phyloP scores from a whole-genome alignment of 2,888 invertebrate genomes.

The Drosophila barbarae region DNA sequence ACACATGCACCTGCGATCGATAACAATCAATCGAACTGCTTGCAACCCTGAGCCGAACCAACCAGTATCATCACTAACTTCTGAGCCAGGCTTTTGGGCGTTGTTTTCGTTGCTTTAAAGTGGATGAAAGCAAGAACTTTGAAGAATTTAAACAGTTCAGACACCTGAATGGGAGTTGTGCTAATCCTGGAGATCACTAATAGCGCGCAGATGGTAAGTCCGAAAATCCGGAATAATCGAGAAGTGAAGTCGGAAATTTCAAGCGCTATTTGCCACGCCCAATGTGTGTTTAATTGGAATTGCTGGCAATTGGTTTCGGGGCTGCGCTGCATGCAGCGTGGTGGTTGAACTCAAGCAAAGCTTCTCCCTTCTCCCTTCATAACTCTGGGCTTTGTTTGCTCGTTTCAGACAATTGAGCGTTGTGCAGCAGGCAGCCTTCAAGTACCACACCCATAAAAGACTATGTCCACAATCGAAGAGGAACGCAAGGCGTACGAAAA shows the following conservation, averaged over 20 bases:
- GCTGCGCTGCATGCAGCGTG: slow-evolving; percentile 16
- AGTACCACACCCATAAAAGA: slow-evolving; percentile 50
- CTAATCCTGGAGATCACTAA: slow-evolving; percentile 14
- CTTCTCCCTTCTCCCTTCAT: slow-evolving; percentile 31
- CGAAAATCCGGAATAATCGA: neutral
- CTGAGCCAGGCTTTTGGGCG: slow-evolving; percentile 69
- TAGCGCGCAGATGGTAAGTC: slow-evolving; percentile 60
- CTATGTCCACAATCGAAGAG: slow-evolving; percentile 84
- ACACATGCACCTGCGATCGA: slow-evolving; percentile 8
- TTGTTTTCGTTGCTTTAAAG: slow-evolving; percentile 53
- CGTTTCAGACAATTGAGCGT: slow-evolving; percentile 41
- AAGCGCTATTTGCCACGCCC: slow-evolving; percentile 58
- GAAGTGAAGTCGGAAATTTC: neutral
- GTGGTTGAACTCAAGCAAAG: slow-evolving; percentile 29
- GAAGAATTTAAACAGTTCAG: neutral
- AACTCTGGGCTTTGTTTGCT: neutral
- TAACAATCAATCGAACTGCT: neutral
- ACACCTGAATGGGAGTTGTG: slow-evolving; percentile 36
- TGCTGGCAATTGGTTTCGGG: slow-evolving; percentile 19
- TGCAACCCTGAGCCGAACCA: slow-evolving; percentile 5
- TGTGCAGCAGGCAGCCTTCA: slow-evolving; percentile 30
- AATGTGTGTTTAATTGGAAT: slow-evolving; percentile 32
- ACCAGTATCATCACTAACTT: slow-evolving; percentile 21
- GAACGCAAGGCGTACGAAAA: slow-evolving; percentile 83
- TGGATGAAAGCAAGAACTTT: slow-evolving; percentile 12